A percentile compares a stretch with the other conserved stretches of the same genome.
These are phyloP conservation scores for Torymus texanus DNA, from an alignment of 2,888 invertebrate species.

Conservation along the genomic window DNA sequence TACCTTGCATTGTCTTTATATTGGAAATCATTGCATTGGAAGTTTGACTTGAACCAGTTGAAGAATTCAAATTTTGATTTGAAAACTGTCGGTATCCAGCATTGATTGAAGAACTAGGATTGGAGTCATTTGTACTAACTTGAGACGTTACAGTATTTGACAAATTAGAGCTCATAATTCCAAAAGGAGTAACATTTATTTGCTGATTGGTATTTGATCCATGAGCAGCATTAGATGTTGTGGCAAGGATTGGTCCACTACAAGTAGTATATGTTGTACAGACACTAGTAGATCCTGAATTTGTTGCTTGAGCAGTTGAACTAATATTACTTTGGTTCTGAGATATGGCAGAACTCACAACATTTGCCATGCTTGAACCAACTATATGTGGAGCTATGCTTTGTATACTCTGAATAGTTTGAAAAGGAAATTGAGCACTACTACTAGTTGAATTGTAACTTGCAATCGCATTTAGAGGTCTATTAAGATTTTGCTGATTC, in stretches of 20 bases:
- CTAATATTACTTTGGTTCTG: slow-evolving; percentile 64
- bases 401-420: slow-evolving; percentile 73
- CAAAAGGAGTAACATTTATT: slow-evolving; percentile 68
- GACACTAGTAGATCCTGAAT: slow-evolving; percentile 65
- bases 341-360: slow-evolving; percentile 66
- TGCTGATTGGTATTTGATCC: slow-evolving; percentile 66
- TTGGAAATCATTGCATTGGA: slow-evolving; percentile 59
- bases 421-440: slow-evolving; percentile 71
- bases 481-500: slow-evolving; percentile 66
- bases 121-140: slow-evolving; percentile 56
- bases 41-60: slow-evolving; percentile 39
- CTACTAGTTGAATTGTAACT: slow-evolving; percentile 67
- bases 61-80: slow-evolving; percentile 58
- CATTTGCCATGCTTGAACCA: slow-evolving; percentile 69
- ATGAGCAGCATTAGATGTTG: slow-evolving; percentile 68
- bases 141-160: slow-evolving; percentile 68
- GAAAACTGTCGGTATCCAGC: slow-evolving; percentile 68
- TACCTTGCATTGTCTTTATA: slow-evolving; percentile 71
- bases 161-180: slow-evolving; percentile 71
- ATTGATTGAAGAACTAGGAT: slow-evolving; percentile 62
- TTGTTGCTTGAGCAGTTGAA: slow-evolving; percentile 67
- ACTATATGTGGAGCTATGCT: slow-evolving; percentile 73
- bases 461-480: slow-evolving; percentile 65
- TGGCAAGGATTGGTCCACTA: slow-evolving; percentile 68
- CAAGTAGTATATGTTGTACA: slow-evolving; percentile 69